Conservation (phyloP, 2,888 invertebrate species). For the Carabus problematicus region DNA sequence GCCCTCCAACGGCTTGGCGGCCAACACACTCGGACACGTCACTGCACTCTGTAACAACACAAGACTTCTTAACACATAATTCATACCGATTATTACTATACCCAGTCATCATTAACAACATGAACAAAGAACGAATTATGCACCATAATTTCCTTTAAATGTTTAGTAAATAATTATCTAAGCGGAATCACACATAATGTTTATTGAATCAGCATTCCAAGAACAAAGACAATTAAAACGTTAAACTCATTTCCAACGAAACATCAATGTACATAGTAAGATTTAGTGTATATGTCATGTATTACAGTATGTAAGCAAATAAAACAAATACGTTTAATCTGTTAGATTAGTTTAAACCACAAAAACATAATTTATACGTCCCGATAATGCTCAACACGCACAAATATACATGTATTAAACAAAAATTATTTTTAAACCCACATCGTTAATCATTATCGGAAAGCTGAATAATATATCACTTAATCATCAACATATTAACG, state of each 20-base stretch:
- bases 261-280: not conserved
- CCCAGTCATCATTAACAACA: not conserved
- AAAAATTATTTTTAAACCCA: not conserved
- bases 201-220: conserved; percentile 18
- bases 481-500: conserved; percentile 17
- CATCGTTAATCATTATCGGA: not conserved
- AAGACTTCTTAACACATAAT: conserved; percentile 12
- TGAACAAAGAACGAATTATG: not conserved
- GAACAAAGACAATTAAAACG: conserved; percentile 22
- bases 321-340: too few species aligned
- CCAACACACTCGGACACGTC: conserved; percentile 58
- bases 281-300: conserved; percentile 8
- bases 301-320: not conserved
- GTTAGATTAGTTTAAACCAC: too few species aligned
- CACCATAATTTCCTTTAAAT: too few species aligned
- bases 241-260: conserved; percentile 14
- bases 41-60: conserved; percentile 57
- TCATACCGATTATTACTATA: not conserved
- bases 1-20: conserved; percentile 58
- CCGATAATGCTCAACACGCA: not conserved
- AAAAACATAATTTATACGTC: conserved; percentile 1
- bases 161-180: not conserved
- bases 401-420: conserved; percentile 2
- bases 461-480: conserved; percentile 8
- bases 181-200: conserved; percentile 1